Base-by-base conservation (phyloP, 2,888 invertebrate genomes). In the Drosophila subquinaria region DNA sequence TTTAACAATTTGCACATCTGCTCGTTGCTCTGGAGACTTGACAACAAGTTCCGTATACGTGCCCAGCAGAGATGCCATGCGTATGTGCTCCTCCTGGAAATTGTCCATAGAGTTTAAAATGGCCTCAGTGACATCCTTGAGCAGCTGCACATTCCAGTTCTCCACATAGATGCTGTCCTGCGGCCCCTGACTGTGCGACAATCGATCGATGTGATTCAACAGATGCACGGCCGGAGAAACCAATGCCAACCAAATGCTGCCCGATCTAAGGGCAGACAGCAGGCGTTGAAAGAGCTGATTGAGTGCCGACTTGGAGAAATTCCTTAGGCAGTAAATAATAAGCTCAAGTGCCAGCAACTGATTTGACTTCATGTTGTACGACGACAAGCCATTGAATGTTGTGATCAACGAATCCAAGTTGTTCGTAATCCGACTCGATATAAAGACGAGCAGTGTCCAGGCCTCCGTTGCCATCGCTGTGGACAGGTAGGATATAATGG, bases 401-500 rank as follows among this genome's bases (percentile, higher is more conserved):
- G 90, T 90, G 10, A 93, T 90, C 0, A 92, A 75, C 0, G 91
- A 82, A 66, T 93, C 93, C 13, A 92, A 81, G 57, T 92, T 92
- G 4, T 90, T 91, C 6, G 90, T 91, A 47, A 93, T 90, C 15
- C 92, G 91, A 69, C 92, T 92, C 6, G 84, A 85, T n/a, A 85
- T 50, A 0, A 85, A 52, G 0, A 85, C 53, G 2, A 93, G 76
- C 23, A 93, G 67, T 6, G 91, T 84, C 93, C 93, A 93, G 2
- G 93, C 93, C 69, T 93, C 93, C 0, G 92, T 92, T 5, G 92
- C 92, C 76, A 92, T 92, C 1, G 91, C 84, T 0, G 92, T 92
- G 17, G 89, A 74, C 20, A 92, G 74, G 69, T 93, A 92, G 0
- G 93, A 92, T 64, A 93, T 91, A 35, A 93, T 90, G 0, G 88